Evolutionary conservation across 2,888 invertebrate species (phyloP).

Genomic region (Drosophila hamatofila): DNA sequence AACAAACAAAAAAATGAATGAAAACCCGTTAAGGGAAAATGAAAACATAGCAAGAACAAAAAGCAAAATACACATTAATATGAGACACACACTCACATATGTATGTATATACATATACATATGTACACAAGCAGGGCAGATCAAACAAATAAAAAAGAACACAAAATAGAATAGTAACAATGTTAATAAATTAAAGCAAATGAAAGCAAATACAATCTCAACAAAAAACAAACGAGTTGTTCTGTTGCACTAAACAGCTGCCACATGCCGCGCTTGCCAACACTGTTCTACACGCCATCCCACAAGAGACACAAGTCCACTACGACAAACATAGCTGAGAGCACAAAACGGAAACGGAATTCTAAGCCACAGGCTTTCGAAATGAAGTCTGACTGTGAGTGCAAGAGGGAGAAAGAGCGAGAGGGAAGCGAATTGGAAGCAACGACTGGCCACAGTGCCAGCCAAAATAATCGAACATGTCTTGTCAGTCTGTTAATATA

Average conservation of each 20-base stretch:
- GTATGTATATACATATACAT: not conserved
- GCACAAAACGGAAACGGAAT: conserved; percentile 3
- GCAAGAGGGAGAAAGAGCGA: not conserved
- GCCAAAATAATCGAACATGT: conserved; percentile 39
- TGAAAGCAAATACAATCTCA: not conserved
- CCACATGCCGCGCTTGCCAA: conserved; percentile 12
- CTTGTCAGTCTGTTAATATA: conserved; percentile 60
- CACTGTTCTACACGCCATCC: conserved; percentile 11
- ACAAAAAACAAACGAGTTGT: conserved; percentile 4
- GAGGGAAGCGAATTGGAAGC: conserved; percentile 14
- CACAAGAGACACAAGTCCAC: conserved; percentile 1
- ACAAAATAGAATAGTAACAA: not conserved
- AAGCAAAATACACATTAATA: conserved; percentile 5
- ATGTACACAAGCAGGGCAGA: not conserved
- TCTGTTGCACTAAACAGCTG: conserved; percentile 1
- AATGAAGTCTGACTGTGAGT: conserved; percentile 1
- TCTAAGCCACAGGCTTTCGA: not conserved
- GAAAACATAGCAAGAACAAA: conserved; percentile 13
- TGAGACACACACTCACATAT: not conserved
- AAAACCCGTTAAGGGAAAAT: conserved; percentile 18
- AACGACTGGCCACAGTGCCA: conserved; percentile 26
- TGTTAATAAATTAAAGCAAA: conserved; percentile 1
- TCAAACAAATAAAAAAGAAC: not conserved
- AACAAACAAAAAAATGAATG: conserved; percentile 6
- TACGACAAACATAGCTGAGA: not conserved